A percentile compares a stretch with the other conserved stretches of the same genome.
Evolutionary conservation across 2,888 invertebrate species (phyloP).

Genomic region (Trilocha varians): DNA sequence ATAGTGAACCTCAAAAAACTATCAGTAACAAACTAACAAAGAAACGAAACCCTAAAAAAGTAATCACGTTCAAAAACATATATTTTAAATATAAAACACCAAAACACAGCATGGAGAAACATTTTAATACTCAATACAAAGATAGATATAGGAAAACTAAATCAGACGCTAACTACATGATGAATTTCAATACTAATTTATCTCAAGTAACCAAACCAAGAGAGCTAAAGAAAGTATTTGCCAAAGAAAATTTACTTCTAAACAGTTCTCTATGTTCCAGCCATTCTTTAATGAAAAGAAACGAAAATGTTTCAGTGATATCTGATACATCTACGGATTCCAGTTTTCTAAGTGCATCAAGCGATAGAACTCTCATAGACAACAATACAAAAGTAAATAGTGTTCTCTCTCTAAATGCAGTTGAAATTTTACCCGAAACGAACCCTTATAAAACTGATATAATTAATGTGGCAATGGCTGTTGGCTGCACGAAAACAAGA

Average conservation of each 20-base stretch:
- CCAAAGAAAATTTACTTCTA: constrained; percentile 34
- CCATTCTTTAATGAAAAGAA: constrained; percentile 10
- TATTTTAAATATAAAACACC: constrained; percentile 26
- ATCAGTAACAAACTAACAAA: constrained; percentile 12
- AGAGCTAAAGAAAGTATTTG: constrained; percentile 30
- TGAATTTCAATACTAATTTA: constrained; percentile 19
- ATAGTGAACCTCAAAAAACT: constrained; percentile 7
- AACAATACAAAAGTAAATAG: constrained; percentile 8
- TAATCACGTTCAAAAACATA: constrained; percentile 22
- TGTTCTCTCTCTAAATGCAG: constrained; percentile 14
- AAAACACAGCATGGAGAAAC: constrained; percentile 20
- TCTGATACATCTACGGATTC: constrained; percentile 19
- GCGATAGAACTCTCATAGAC: constrained; percentile 30
- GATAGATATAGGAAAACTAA: constrained; percentile 18
- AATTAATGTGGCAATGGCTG: constrained; percentile 37
- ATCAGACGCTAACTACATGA: constrained; percentile 16
- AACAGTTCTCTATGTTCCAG: constrained; percentile 12
- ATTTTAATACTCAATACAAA: constrained; percentile 10
- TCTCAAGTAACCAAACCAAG: constrained; percentile 24
- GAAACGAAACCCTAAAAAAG: constrained; percentile 20
- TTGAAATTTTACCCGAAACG: constrained; percentile 12
- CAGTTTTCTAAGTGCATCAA: constrained; percentile 25
- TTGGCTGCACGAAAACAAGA: constrained; percentile 22
- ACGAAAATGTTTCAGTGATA: constrained; percentile 17
- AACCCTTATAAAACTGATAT: constrained; percentile 29